Percentiles rank a stretch among this genome's conserved stretches.
Evolutionary conservation across 1,140 invertebrate genomes (phyloP).

Genomic region (Heliothis subflexa): DNA sequence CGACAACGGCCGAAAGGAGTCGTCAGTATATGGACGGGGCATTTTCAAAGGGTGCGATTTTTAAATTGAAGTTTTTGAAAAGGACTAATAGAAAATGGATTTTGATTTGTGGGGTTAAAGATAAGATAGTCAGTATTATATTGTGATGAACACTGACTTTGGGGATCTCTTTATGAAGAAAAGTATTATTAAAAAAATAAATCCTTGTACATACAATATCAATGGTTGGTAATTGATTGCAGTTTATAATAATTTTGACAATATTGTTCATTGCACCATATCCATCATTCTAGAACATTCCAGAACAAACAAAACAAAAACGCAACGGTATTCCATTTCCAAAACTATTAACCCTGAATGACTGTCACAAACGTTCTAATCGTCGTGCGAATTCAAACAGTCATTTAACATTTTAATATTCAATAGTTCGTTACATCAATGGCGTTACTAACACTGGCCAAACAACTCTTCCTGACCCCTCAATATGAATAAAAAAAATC

Average conservation of each 20-base stretch:
- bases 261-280: background rate
- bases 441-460: conserved; percentile 70
- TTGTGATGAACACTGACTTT: conserved; percentile 46
- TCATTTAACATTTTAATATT: conserved; percentile 67
- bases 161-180: background rate
- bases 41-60: conserved; percentile 58
- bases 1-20: conserved; percentile 46
- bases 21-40: conserved; percentile 45
- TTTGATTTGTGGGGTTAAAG: conserved; percentile 64
- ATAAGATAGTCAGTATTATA: conserved; percentile 57
- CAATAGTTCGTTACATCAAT: conserved; percentile 65
- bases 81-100: conserved; percentile 51
- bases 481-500: conserved; percentile 66
- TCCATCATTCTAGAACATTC: background rate
- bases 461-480: conserved; percentile 67
- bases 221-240: background rate
- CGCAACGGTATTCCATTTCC: background rate
- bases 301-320: background rate
- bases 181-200: background rate
- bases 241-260: background rate
- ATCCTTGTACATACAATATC: background rate
- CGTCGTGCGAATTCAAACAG: conserved; percentile 69
- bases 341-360: conserved; percentile 1
- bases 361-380: conserved; percentile 54
- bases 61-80: conserved; percentile 61